Evolutionary conservation across 2,797 vertebrate species (phyloP).

Genomic region (Euphonia xanthogaster): DNA sequence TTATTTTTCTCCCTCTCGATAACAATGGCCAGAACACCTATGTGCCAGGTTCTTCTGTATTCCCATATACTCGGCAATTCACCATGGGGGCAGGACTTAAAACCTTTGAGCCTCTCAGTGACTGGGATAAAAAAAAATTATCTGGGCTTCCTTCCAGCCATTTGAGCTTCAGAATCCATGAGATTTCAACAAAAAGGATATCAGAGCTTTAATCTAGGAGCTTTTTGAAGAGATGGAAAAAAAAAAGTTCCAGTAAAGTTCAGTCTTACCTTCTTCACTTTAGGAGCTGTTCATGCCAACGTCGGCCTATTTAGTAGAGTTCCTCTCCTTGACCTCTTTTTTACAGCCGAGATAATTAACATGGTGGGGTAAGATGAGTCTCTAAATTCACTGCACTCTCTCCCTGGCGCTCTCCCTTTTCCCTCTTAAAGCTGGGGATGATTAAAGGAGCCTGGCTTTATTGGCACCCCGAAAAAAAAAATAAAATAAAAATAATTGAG

Average conservation of each 20-base stretch:
- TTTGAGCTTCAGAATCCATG: constrained; percentile 78
- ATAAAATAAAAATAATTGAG: constrained; percentile 59
- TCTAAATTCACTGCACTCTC: constrained; percentile 66
- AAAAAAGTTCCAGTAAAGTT: constrained; percentile 78
- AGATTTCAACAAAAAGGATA: constrained; percentile 74
- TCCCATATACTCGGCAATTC: constrained; percentile 73
- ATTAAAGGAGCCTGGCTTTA: constrained; percentile 53
- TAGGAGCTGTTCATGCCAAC: constrained; percentile 65
- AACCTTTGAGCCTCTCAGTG: constrained; percentile 79
- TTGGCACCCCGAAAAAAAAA: constrained; percentile 47
- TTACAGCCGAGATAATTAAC: constrained; percentile 73
- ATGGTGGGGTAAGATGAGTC: constrained; percentile 61
- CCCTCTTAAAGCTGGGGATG: constrained; percentile 30
- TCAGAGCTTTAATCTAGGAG: constrained; percentile 76
- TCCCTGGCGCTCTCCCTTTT: constrained; percentile 42
- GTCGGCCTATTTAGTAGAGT: constrained; percentile 73
- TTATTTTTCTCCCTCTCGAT: constrained; percentile 71
- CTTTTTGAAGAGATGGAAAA: constrained; percentile 78
- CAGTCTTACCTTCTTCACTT: constrained; percentile 68
- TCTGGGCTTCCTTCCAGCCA: constrained; percentile 77
- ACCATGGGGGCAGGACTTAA: constrained; percentile 75
- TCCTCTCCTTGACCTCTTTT: constrained; percentile 67
- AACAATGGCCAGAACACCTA: constrained; percentile 75
- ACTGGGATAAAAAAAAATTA: constrained; percentile 77
- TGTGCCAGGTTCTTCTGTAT: constrained; percentile 67